Percentiles rank a stretch among this genome's conserved stretches.
Conservation (phyloP, 2,888 invertebrate genomes). For the Stenoptilia bipunctidactyla region DNA sequence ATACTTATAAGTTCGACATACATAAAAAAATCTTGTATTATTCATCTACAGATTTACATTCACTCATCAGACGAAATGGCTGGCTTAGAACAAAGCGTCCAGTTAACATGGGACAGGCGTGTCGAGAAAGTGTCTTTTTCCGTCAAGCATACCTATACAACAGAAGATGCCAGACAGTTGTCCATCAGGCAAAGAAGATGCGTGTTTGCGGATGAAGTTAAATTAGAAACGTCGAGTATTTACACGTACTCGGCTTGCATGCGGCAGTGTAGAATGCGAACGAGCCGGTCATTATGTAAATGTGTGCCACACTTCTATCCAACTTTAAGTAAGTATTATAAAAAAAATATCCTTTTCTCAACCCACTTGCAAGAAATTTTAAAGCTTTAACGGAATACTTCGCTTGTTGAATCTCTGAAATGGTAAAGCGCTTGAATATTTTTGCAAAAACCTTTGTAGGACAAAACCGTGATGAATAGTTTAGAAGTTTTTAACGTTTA, state of each 20-base stretch:
- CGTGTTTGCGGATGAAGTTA: conserved; percentile 77
- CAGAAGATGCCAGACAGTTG: conserved; percentile 79
- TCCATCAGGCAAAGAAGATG: conserved; percentile 78
- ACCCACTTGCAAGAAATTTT: no score
- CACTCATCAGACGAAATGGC: conserved; percentile 79
- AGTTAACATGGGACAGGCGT: conserved; percentile 76
- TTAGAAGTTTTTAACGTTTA: no score
- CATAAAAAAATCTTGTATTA: no score
- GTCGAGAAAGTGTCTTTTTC: conserved; percentile 76
- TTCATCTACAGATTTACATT: conserved; percentile 64
- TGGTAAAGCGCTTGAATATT: no score
- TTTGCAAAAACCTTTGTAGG: no score
- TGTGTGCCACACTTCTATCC: conserved; percentile 83
- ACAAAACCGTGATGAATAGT: no score
- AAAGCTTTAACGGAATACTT: no score
- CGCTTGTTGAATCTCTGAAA: no score
- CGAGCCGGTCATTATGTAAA: conserved; percentile 72
- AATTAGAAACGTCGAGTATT: conserved; percentile 68
- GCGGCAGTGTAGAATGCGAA: conserved; percentile 79
- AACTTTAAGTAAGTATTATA: conserved; percentile 54
- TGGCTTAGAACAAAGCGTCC: conserved; percentile 76
- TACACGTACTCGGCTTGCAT: conserved; percentile 83
- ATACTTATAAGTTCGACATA: no score
- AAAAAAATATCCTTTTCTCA: no score
- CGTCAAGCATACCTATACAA: conserved; percentile 83